These are phyloP conservation scores for Synaphobranchus kaupii DNA, from an alignment of 2,797 vertebrate species.

Conservation along the genomic window DNA sequence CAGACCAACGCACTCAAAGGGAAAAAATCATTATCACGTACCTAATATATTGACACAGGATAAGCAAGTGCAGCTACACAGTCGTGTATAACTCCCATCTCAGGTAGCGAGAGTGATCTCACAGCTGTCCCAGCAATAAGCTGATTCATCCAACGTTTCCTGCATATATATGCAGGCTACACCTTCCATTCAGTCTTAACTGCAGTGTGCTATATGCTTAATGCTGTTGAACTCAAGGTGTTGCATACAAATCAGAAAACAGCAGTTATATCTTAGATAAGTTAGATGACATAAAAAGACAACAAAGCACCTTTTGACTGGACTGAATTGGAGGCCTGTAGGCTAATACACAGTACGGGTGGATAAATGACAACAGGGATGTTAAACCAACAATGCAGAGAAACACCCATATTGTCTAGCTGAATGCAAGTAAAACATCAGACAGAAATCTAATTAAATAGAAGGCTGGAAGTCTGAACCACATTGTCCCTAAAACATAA, in stretches of 20 bases:
- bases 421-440: neutral
- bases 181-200: neutral
- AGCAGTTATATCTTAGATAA: neutral
- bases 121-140: slow-evolving; percentile 1
- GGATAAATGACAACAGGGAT: neutral
- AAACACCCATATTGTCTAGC: neutral
- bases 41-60: neutral
- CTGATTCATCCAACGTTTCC: neutral
- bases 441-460: slow-evolving; percentile 10
- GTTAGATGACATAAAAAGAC: neutral
- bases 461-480: neutral
- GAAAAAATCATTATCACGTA: neutral
- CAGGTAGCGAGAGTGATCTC: neutral
- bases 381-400: neutral
- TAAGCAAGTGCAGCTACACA: neutral
- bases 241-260: neutral
- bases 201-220: neutral
- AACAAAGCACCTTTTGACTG: neutral
- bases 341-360: neutral
- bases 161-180: neutral
- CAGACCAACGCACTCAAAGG: neutral
- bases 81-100: neutral
- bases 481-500: neutral
- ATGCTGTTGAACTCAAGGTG: neutral
- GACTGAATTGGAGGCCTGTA: neutral